Percentiles rank a stretch among this genome's conserved stretches.
Evolutionary conservation across 1,140 invertebrate genomes (phyloP).

Genomic region (Panagrolaimus sp.): DNA sequence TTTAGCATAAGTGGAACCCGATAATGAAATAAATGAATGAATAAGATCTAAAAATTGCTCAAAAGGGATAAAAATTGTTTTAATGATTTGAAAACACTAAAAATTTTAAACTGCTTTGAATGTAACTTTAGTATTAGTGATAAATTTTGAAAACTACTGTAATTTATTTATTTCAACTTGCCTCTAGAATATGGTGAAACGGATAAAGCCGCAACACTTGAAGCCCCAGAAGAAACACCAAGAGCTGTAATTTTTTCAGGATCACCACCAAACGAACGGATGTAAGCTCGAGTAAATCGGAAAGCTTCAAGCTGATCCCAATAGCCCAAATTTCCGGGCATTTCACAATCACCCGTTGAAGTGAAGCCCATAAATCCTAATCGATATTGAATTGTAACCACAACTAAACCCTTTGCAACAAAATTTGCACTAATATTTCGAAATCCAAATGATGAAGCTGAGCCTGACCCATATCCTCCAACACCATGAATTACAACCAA

Average conservation of each 20-base stretch:
- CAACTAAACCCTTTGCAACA: conserved; percentile 15
- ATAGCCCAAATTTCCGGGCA: conserved; percentile 31
- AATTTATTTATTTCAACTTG: too few relatives aligned
- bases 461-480: conserved; percentile 24
- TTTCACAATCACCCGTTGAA: conserved; percentile 19
- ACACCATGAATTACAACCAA: conserved; percentile 36
- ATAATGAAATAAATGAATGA: not conserved
- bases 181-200: not conserved
- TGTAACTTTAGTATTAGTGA: too few relatives aligned
- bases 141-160: too few relatives aligned
- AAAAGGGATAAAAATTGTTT: too few relatives aligned
- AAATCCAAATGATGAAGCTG: not conserved
- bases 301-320: conserved; percentile 33
- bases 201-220: not conserved
- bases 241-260: conserved; percentile 60
- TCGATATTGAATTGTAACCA: not conserved
- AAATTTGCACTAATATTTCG: conserved; percentile 13
- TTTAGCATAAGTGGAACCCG: not conserved
- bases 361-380: conserved; percentile 26
- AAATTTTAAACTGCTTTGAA: too few relatives aligned
- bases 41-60: conserved; percentile 8
- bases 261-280: conserved; percentile 51
- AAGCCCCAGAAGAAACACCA: conserved; percentile 76
- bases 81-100: too few relatives aligned
- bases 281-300: conserved; percentile 48